Base-by-base conservation (phyloP, 2,797 vertebrate genomes). In the Sylvia borin region DNA sequence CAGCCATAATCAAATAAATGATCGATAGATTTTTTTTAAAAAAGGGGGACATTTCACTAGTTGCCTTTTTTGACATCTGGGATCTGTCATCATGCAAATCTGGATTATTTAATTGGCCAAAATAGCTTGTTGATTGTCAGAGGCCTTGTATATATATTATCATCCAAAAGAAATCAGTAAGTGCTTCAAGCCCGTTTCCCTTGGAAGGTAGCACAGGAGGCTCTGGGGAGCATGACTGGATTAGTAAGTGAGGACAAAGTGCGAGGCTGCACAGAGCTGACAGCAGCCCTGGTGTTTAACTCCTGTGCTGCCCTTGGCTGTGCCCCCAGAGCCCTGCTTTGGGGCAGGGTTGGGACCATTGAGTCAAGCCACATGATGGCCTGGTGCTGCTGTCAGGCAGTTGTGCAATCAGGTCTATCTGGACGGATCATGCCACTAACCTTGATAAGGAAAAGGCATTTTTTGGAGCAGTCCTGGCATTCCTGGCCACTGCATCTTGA, bases 161-260 rank as follows among this genome's bases (percentile, higher is more conserved):
- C 73, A 78, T 88, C 82, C 66, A 66, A 64, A 94, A 91, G 55
- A 79, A 74, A 53, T 76, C 32, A 75, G 11, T 65, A 57, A 91
- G 47, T 42, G 53, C 57, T 89, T 58, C 64, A 82, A 24, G 17
- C 64, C 72, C 50, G 14, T 53, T 93, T 95, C 55, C 24, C 70
- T 88, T 90, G 48, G 47, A 25, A 25, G 47, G 47, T 87, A 90
- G 22, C 75, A 26, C 45, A 18, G 87, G 75, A 72, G 87, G 70
- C 93, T 67, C 84, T 89, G 93, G 93, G 95, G 93, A 95, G 85
- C 93, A 45, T 31, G 87, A 50, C 65, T 90, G 47, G 34, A 26
- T 54, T 17, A 53, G 79, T 78, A 48, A 95, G 92, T 85, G 15
- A 86, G 96, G 91, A 90, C 95, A 96, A 92, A 91, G 91, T 91